Evolutionary conservation across 1,140 invertebrate species (phyloP).

Genomic region (Ylistrum balloti): DNA sequence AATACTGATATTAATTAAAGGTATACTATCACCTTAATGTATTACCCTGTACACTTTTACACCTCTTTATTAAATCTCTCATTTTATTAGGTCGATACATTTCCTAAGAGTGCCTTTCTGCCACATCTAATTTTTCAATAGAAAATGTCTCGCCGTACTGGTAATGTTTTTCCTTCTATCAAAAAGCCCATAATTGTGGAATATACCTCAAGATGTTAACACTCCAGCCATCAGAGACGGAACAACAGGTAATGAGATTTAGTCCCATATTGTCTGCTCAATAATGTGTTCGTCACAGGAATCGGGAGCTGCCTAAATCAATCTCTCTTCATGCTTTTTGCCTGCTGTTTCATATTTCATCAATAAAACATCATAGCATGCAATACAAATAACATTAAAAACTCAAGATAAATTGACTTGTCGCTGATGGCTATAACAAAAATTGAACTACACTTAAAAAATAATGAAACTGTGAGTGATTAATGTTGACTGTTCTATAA

Average conservation of each 20-base stretch:
- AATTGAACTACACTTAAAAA: constrained; percentile 11
- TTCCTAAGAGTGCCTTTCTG: neutral
- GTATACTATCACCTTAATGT: neutral
- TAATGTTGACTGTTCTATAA: constrained; percentile 36
- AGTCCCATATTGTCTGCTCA: neutral
- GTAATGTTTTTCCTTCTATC: neutral
- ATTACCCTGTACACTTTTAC: neutral
- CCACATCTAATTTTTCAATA: constrained; percentile 36
- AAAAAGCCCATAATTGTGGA: neutral
- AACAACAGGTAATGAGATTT: constrained; percentile 8
- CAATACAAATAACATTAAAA: constrained; percentile 30
- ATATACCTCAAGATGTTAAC: neutral
- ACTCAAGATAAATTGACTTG: constrained; percentile 29
- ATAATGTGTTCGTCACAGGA: constrained; percentile 16
- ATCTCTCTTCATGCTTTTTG: constrained; percentile 33
- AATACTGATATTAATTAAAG: neutral
- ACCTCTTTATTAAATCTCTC: neutral
- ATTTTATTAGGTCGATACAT: constrained; percentile 5
- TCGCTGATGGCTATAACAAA: constrained; percentile 33
- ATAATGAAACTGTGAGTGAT: constrained; percentile 18
- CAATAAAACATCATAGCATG: constrained; percentile 18
- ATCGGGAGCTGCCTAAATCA: neutral
- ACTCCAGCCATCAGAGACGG: neutral
- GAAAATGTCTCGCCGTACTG: neutral
- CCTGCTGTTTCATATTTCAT: constrained; percentile 39